phyloP scores from a whole-genome alignment of 2,888 invertebrate species.

The Drosophila peninsularis region DNA sequence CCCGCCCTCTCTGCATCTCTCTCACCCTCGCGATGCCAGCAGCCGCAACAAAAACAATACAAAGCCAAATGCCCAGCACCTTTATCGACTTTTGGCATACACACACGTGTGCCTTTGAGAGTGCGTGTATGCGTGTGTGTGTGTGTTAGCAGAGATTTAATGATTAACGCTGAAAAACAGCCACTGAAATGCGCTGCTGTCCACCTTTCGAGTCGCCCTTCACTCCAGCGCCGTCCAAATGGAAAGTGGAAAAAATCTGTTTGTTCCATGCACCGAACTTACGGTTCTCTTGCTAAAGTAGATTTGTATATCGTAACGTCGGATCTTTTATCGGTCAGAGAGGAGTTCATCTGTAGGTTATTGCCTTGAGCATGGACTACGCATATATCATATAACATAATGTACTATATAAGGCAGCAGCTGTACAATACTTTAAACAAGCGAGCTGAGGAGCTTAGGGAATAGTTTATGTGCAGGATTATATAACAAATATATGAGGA shows the following conservation, averaged over 20 bases:
- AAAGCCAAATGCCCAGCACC: conserved; percentile 63
- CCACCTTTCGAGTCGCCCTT: conserved; percentile 48
- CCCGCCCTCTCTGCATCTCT: background rate
- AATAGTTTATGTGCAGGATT: background rate
- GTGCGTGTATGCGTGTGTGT: conserved; percentile 31
- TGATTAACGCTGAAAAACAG: conserved; percentile 64
- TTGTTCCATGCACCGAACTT: conserved; percentile 8
- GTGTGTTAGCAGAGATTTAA: conserved; percentile 71
- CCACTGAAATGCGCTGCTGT: conserved; percentile 27
- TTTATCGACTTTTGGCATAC: conserved; percentile 68
- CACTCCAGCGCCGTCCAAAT: conserved; percentile 53
- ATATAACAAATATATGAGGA: background rate
- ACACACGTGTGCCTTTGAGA: conserved; percentile 12
- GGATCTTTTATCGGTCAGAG: background rate
- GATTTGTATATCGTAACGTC: background rate
- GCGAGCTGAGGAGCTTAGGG: background rate
- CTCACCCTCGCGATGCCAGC: conserved; percentile 17
- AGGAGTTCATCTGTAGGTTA: background rate
- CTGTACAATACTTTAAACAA: background rate
- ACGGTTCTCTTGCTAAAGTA: conserved; percentile 8
- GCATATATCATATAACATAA: background rate
- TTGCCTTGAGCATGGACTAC: background rate
- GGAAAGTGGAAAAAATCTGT: conserved; percentile 11
- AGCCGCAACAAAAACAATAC: conserved; percentile 60
- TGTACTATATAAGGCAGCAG: background rate